Conservation (phyloP, 2,888 invertebrate genomes). For the Euspilapteryx auroguttella region DNA sequence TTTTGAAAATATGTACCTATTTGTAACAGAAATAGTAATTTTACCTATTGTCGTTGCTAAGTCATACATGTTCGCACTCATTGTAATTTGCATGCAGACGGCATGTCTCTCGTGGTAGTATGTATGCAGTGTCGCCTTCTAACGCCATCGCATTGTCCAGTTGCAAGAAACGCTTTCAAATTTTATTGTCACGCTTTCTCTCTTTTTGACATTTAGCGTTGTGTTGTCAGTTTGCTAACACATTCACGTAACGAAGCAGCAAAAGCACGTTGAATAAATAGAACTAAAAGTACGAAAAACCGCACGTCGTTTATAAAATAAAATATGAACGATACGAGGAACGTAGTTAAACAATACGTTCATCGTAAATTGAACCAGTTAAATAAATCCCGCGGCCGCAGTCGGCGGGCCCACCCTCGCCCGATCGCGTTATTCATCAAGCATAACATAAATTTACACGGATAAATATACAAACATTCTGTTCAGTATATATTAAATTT, state of each 20-base stretch:
- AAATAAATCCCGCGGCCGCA: slow-evolving; percentile 52
- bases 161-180: slow-evolving; percentile 35
- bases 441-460: no score
- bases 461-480: no score
- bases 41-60: no score
- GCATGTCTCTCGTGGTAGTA: slow-evolving; percentile 24
- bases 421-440: no score
- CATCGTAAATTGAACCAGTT: slow-evolving; percentile 54
- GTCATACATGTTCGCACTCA: no score
- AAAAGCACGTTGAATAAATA: no score
- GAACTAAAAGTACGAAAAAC: no score
- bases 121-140: slow-evolving; percentile 20
- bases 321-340: slow-evolving; percentile 29
- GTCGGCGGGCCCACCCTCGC: slow-evolving; percentile 18
- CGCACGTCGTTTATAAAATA: slow-evolving; percentile 9
- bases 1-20: no score
- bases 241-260: slow-evolving; percentile 7
- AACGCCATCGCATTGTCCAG: slow-evolving; percentile 20
- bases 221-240: slow-evolving; percentile 8
- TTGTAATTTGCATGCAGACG: no score
- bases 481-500: no score
- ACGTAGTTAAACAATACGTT: slow-evolving; percentile 47
- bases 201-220: slow-evolving; percentile 16
- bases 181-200: slow-evolving; percentile 29
- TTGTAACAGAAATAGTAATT: no score